A percentile compares a stretch with the other conserved stretches of the same genome.
phyloP scores from a whole-genome alignment of 1,140 invertebrate species.

The Chionoecetes opilio region DNA sequence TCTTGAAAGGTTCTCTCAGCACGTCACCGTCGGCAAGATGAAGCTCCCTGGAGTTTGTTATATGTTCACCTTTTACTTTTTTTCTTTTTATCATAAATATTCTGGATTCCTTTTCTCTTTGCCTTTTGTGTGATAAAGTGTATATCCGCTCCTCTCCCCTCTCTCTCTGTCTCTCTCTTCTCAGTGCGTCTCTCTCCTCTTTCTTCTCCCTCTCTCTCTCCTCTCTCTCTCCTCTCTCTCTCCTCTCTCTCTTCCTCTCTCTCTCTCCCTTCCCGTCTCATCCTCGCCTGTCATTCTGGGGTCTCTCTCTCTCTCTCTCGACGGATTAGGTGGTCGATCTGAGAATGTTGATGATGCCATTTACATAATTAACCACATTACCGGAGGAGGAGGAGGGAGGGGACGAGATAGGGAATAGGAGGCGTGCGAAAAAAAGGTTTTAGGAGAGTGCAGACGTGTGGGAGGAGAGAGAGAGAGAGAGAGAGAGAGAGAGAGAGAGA shows the following conservation, averaged over 20 bases:
- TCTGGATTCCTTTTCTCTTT: too few species aligned
- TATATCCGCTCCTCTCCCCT: too few species aligned
- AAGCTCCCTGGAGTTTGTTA: background rate
- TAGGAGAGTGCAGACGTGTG: background rate
- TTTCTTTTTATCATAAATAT: background rate
- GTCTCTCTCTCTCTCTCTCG: conserved; percentile 43
- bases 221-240: background rate
- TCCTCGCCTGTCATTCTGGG: too few species aligned
- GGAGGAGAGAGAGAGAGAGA: conserved; percentile 20
- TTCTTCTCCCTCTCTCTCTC: background rate
- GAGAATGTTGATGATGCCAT: background rate
- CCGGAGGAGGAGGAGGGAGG: background rate
- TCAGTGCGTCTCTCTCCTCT: background rate
- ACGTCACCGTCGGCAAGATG: background rate
- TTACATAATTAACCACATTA: background rate
- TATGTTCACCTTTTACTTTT: background rate
- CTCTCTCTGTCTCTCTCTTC: conserved; percentile 41
- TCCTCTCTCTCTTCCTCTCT: background rate
- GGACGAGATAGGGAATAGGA: background rate
- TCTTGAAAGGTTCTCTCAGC: background rate
- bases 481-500: background rate
- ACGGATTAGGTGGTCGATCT: background rate
- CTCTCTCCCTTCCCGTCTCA: background rate
- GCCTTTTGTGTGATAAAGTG: too few species aligned
- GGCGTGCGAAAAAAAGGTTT: background rate